Evolutionary conservation across 1,140 invertebrate genomes (phyloP), one percentile per base, ranked within the genome.

Genomic region (Cyclargus thomasi): DNA sequence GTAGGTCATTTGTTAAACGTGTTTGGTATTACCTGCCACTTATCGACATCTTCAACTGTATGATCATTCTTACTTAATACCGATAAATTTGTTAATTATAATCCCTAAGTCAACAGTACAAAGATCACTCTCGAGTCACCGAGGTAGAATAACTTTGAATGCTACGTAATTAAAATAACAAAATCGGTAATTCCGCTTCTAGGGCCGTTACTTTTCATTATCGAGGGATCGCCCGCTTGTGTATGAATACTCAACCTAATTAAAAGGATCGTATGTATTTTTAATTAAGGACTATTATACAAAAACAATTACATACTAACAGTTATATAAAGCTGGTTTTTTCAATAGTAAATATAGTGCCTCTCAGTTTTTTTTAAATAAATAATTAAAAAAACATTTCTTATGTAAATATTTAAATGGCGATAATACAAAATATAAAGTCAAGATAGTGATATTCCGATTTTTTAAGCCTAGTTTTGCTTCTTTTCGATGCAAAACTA

Each of bases 11-110:
- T 14, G 39, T 11, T 47, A 47, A 47, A 47, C 39, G 39, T 47
- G 39, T 47, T 47, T 47, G 39, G 39, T 14, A 47, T 47, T 47
- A 47, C 64, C n/a, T 68, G 69, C 64, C 68, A 68, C 53, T 16
- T 47, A 47, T 47, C 39, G 39, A 16, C 39, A 47, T 47, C 39
- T 47, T 47, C 39, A 16, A 47, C 39, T 47, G 39, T 16, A 11
- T 47, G 39, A 47, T 14, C 39, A 3, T 47, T 47, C 11, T 47
- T 8, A 47, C 14, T 47, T 70, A 70, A 71, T 67, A 65, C 65
- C 67, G 67, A 39, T 47, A 29, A 8, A 29, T 4, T 8, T 47
- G 14, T 47, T 47, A 47, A 47, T 7, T 5, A 8, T 29, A 8
- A 29, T 29, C 29, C 29, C 8, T 29, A 29, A 29, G 5, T 29